Percentiles rank a stretch among this genome's conserved stretches.
These are phyloP conservation scores for Dipodomys ordii DNA, from an alignment of 2,113 vertebrate species.

Conservation along the genomic window DNA sequence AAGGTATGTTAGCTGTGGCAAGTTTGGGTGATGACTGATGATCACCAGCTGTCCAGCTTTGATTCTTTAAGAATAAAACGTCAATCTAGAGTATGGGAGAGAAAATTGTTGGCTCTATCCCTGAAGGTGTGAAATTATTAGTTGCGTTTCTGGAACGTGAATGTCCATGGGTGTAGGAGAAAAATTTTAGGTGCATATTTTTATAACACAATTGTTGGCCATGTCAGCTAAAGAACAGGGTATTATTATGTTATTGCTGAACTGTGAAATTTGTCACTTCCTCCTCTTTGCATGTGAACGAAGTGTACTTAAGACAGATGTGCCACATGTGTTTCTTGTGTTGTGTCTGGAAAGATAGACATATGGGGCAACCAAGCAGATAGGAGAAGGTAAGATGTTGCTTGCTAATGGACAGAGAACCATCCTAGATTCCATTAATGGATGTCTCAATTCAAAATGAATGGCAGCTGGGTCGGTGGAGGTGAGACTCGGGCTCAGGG, in stretches of 20 bases:
- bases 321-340: not conserved
- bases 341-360: slow-evolving; percentile 3
- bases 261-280: slow-evolving; percentile 19
- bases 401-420: slow-evolving; percentile 53
- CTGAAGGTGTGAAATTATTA: slow-evolving; percentile 56
- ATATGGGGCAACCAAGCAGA: not conserved
- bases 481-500: not conserved
- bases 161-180: not conserved
- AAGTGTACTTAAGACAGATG: not conserved
- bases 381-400: not conserved
- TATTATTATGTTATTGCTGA: slow-evolving; percentile 53
- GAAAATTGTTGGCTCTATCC: not conserved
- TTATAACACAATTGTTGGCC: not conserved
- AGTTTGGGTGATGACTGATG: not conserved
- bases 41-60: not conserved
- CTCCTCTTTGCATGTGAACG: not conserved
- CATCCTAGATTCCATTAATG: slow-evolving; percentile 9
- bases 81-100: slow-evolving; percentile 23
- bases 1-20: not conserved
- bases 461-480: slow-evolving; percentile 7
- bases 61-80: slow-evolving; percentile 39
- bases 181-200: slow-evolving; percentile 63
- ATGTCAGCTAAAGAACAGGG: slow-evolving; percentile 62
- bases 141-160: slow-evolving; percentile 20
- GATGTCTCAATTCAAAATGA: slow-evolving; percentile 17